These are phyloP conservation scores for Drosophila tanythrix DNA, from an alignment of 2,888 invertebrate genomes.

Conservation along the genomic window DNA sequence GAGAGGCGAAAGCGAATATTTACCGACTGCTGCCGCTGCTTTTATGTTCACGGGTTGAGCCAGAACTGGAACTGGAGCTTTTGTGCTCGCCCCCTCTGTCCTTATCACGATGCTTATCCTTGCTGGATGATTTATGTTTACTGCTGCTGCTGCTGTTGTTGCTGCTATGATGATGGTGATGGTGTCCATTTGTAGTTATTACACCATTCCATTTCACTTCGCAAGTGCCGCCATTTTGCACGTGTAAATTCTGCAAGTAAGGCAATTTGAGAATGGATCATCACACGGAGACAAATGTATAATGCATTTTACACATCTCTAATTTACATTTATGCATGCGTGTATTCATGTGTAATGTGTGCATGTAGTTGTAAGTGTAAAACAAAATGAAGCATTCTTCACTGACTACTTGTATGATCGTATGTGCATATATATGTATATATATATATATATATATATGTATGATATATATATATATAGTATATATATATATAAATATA, in stretches of 20 bases:
- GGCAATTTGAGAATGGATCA: not conserved
- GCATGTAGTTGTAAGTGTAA: not conserved
- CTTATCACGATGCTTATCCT: constrained; percentile 86
- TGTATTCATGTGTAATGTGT: not conserved
- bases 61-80: constrained; percentile 83
- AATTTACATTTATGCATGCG: not conserved
- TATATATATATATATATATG: not conserved
- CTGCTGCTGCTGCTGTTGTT: constrained; percentile 85
- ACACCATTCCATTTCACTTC: constrained; percentile 89
- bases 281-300: too few relatives aligned
- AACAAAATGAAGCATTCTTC: constrained; percentile 28
- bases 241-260: constrained; percentile 68
- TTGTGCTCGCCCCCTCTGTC: constrained; percentile 85
- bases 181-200: constrained; percentile 91
- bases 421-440: not conserved
- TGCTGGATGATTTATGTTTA: constrained; percentile 89
- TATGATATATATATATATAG: constrained; percentile 7
- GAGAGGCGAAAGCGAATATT: constrained; percentile 23
- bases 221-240: constrained; percentile 80
- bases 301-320: not conserved
- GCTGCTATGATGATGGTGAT: constrained; percentile 71
- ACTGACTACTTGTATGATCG: constrained; percentile 45
- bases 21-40: constrained; percentile 85
- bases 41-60: constrained; percentile 84
- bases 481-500: not conserved